Evolutionary conservation across 2,888 invertebrate genomes (phyloP), one percentile per base, ranked within the genome.

Genomic region (Andricus curvator): DNA sequence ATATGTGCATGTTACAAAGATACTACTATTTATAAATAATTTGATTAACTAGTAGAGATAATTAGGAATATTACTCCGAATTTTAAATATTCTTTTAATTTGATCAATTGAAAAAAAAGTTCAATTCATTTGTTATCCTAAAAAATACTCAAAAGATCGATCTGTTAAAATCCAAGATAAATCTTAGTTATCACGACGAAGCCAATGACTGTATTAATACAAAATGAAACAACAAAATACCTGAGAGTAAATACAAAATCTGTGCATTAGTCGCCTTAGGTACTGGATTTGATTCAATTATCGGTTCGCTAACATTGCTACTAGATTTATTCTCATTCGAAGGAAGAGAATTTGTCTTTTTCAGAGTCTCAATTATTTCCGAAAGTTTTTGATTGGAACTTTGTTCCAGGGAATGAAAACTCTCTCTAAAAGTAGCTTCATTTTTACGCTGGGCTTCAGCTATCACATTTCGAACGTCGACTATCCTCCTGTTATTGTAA

Each of bases 401-500:
- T n/a, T 64, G 33, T 77, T 89, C 84, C 67, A 88, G 78, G 0
- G 81, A 80, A 15, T 79, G 29, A 48, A 90, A 86, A 13, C 62
- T 82, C 56, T 56, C 79, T 33, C 78, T 84, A 22, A 92, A 86
- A 4, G 81, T 81, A 9, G 17, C 76, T 80, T 91, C 89, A 76
- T 90, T 92, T 51, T 83, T 86, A 5, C 78, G 66, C 80, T 92
- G 90, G 2, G 88, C 87, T 33, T 85, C 78, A 0, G 82, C 51
- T 67, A 92, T 87, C 8, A 87, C 84, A 78, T 85, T 86, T 79
- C 88, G 84, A 22, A 92, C 86, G 68, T 89, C 88, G 13, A 82
- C 64, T 79, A 90, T 90, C 83, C 90, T 89, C 74, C 84, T 88
- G 78, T 91, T 89, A 68, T 92, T 92, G 80, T 92, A 91, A 80